Evolutionary conservation across 2,888 invertebrate species (phyloP).

Genomic region (Ochropleura leucogaster): DNA sequence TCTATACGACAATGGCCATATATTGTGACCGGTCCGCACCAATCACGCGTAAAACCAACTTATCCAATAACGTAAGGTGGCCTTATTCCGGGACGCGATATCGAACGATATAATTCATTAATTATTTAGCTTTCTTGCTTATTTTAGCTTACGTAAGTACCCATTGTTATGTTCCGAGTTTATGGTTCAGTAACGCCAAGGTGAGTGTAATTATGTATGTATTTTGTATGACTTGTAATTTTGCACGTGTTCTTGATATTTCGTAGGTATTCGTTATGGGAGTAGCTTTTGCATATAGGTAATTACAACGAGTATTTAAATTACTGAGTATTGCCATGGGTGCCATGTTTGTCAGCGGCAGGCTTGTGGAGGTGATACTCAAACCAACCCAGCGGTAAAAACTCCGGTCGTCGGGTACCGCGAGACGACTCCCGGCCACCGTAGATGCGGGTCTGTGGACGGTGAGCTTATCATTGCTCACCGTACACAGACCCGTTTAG

Average conservation of each 20-base stretch:
- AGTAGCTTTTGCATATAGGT: not conserved
- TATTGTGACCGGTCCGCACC: slow-evolving; percentile 84
- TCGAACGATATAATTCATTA: slow-evolving; percentile 28
- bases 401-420: too few relatives aligned
- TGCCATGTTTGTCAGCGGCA: not conserved
- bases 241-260: slow-evolving; percentile 20
- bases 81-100: slow-evolving; percentile 70
- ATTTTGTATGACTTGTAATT: slow-evolving; percentile 28
- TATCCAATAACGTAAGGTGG: slow-evolving; percentile 81
- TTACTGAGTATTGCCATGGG: not conserved
- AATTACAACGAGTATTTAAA: not conserved
- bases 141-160: slow-evolving; percentile 24
- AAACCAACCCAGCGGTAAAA: too few relatives aligned
- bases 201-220: slow-evolving; percentile 44
- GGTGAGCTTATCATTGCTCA: too few relatives aligned
- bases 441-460: too few relatives aligned
- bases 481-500: too few relatives aligned
- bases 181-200: slow-evolving; percentile 17
- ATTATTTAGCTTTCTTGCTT: slow-evolving; percentile 18
- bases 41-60: slow-evolving; percentile 86
- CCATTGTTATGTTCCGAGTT: slow-evolving; percentile 28
- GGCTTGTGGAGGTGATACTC: not conserved
- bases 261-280: not conserved
- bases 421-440: too few relatives aligned
- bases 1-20: slow-evolving; percentile 81